These are phyloP conservation scores for Drosophila micromelanica DNA, from an alignment of 1,140 invertebrate species.

Conservation along the genomic window DNA sequence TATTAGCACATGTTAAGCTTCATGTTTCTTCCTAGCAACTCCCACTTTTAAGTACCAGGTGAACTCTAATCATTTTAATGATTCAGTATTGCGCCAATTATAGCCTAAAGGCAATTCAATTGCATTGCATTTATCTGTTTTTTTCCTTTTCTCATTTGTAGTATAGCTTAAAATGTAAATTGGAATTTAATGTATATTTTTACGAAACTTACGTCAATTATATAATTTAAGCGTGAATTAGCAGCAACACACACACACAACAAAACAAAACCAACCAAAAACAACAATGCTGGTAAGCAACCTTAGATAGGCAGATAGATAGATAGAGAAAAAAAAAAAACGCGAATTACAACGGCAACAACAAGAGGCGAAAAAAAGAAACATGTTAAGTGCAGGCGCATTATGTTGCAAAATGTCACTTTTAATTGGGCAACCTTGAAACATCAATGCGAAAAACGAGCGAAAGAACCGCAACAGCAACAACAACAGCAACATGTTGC, in stretches of 20 bases:
- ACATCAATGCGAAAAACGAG: slow-evolving; percentile 82
- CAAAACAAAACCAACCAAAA: slow-evolving; percentile 30
- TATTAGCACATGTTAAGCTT: neutral
- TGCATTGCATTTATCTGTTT: slow-evolving; percentile 14
- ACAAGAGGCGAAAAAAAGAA: slow-evolving; percentile 59
- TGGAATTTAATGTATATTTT: slow-evolving; percentile 75
- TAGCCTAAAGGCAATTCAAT: slow-evolving; percentile 40
- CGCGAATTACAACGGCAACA: slow-evolving; percentile 24
- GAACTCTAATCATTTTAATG: slow-evolving; percentile 39
- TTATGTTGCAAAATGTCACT: slow-evolving; percentile 83
- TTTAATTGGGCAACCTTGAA: slow-evolving; percentile 82
- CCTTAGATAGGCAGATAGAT: slow-evolving; percentile 49
- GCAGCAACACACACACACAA: slow-evolving; percentile 13
- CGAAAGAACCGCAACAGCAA: slow-evolving; percentile 75
- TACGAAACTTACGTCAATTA: slow-evolving; percentile 77
- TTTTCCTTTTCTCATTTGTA: slow-evolving; percentile 4
- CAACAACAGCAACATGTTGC: slow-evolving; percentile 59
- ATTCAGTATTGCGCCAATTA: slow-evolving; percentile 44
- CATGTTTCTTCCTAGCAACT: slow-evolving; percentile 16
- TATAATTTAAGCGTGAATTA: slow-evolving; percentile 80
- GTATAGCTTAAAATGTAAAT: slow-evolving; percentile 65
- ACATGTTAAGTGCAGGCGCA: slow-evolving; percentile 81
- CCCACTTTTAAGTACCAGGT: slow-evolving; percentile 30
- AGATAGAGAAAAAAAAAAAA: slow-evolving; percentile 34
- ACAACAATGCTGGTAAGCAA: slow-evolving; percentile 13